A percentile compares a stretch with the other conserved stretches of the same genome.
These are phyloP conservation scores for Athetis lepigone DNA, from an alignment of 2,888 invertebrate genomes.

Conservation along the genomic window DNA sequence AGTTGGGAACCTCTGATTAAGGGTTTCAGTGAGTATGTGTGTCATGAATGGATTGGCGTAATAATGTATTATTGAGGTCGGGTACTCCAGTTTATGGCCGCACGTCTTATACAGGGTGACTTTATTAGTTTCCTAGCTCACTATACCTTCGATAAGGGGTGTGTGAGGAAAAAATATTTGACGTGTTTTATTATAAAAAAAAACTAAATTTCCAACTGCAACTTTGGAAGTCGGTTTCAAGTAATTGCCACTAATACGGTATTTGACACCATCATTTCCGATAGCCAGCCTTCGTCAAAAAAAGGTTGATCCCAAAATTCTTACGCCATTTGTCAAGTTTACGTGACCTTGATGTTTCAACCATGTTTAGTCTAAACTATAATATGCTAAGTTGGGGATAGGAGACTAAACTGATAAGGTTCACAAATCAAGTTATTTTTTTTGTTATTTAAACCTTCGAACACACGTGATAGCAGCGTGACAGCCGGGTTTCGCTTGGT, in stretches of 20 bases:
- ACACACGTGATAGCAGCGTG: no score
- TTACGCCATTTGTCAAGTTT: conserved; percentile 36
- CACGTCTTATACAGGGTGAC: conserved; percentile 1
- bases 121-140: neutral
- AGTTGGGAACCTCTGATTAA: no score
- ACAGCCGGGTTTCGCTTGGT: no score
- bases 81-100: conserved; percentile 11
- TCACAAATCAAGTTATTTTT: neutral
- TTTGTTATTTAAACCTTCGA: no score
- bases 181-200: no score
- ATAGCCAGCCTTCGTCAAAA: conserved; percentile 17
- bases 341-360: conserved; percentile 4
- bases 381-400: neutral
- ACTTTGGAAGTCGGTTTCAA: no score
- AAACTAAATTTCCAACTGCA: no score
- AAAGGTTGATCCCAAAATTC: conserved; percentile 21
- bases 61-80: conserved; percentile 15
- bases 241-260: no score
- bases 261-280: no score
- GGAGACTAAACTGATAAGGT: neutral
- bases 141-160: neutral
- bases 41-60: neutral
- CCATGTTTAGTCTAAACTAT: conserved; percentile 2
- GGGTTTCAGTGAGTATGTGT: no score
- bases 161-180: neutral